phyloP scores from a whole-genome alignment of 2,888 invertebrate genomes.

The Drosophila longiperda region DNA sequence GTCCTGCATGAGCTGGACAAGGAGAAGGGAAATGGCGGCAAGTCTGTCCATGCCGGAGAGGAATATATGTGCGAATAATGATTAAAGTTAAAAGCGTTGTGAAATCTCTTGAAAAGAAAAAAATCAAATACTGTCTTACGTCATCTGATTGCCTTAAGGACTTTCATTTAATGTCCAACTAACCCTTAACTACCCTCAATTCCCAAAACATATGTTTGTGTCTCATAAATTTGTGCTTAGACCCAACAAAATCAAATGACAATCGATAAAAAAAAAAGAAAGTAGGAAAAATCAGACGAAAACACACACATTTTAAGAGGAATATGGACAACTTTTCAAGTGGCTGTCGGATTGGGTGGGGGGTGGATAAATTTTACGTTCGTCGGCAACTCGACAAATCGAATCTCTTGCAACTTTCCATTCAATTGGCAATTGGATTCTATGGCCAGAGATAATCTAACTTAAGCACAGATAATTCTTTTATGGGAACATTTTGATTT shows the following conservation, averaged over 20 bases:
- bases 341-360: conserved; percentile 40
- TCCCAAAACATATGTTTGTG: conserved; percentile 52
- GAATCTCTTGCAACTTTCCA: conserved; percentile 73
- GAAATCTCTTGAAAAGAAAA: not conserved
- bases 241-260: conserved; percentile 65
- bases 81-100: not conserved
- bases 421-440: conserved; percentile 78
- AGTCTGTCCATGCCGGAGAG: conserved; percentile 15
- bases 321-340: conserved; percentile 60
- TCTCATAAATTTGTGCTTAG: conserved; percentile 45
- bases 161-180: conserved; percentile 24
- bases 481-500: conserved; percentile 79
- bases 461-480: conserved; percentile 80
- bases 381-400: conserved; percentile 57
- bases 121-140: not conserved
- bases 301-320: conserved; percentile 27
- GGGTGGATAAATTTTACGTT: conserved; percentile 58
- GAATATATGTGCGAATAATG: not conserved
- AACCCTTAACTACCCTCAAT: conserved; percentile 44
- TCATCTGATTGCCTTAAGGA: not conserved
- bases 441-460: conserved; percentile 76
- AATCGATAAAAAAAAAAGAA: conserved; percentile 50
- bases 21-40: conserved; percentile 28
- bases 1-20: conserved; percentile 50
- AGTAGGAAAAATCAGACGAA: conserved; percentile 29